Base-by-base conservation (phyloP, 2,888 invertebrate species). In the Agrilus biguttatus region DNA sequence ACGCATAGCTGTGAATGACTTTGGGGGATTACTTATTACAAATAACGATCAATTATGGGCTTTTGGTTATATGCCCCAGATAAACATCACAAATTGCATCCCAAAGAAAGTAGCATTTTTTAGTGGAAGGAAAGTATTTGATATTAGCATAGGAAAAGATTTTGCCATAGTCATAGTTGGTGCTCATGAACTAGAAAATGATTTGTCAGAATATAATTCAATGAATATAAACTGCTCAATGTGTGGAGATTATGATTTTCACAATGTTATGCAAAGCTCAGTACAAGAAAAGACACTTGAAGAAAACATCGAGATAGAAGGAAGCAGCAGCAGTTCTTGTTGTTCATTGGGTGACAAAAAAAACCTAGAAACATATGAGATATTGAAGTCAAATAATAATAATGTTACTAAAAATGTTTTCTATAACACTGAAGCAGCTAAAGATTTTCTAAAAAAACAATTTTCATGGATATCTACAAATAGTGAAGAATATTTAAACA, bases 391-490 rank as follows among this genome's bases (percentile, higher is more conserved):
- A 8, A 75, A 66, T 57, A 65, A 63, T 51, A 66, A 65, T 57
- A 63, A 63, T 44, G 46, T 51, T 8, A 60, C 59, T 45, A 62
- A 56, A 45, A 80, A 79, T 55, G 77, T 81, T 54, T 80, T 83
- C 58, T 77, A 83, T n/a, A 83, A 84, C 58, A 81, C 83, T 23
- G 81, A 81, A 66, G 81, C 82, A 37, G 84, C 85, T 4, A 74
- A 77, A 53, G 82, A 85, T 54, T 86, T 82, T 64, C 63, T 86
- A 40, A 81, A 80, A 14, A 72, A 78, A 52, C 85, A 85, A 55
- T 65, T 83, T 14, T 80, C 81, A 2, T 80, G 81, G 77, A 80
- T 83, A 41, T 80, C 81, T 12, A 78, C 80, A 8, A 65, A 73
- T 8, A 77, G 79, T 38, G 82, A 82, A 59, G 80, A 80, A 55